phyloP scores from a whole-genome alignment of 2,888 invertebrate species.

The Drosophila mimica region DNA sequence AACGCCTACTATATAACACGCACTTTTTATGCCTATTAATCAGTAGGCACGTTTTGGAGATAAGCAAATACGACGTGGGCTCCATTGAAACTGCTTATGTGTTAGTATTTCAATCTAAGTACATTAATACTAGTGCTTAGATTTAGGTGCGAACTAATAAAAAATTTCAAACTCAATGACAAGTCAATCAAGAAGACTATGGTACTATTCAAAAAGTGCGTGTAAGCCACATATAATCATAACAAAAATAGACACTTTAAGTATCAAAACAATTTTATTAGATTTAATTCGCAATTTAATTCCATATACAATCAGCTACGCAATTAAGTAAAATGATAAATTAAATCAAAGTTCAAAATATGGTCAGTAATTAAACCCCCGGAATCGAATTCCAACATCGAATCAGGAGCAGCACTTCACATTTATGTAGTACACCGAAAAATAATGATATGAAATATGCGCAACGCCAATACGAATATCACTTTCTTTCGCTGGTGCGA shows the following conservation, averaged over 20 bases:
- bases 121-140: slow-evolving; percentile 8
- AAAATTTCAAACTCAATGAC: slow-evolving; percentile 31
- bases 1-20: slow-evolving; percentile 33
- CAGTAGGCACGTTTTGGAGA: slow-evolving; percentile 40
- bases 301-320: slow-evolving; percentile 51
- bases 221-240: slow-evolving; percentile 23
- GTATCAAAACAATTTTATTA: slow-evolving; percentile 69
- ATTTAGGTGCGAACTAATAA: slow-evolving; percentile 25
- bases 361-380: not conserved
- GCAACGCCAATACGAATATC: slow-evolving; percentile 42
- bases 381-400: not conserved
- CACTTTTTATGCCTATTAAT: slow-evolving; percentile 56
- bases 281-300: slow-evolving; percentile 18
- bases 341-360: slow-evolving; percentile 30
- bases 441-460: not conserved
- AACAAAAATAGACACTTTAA: slow-evolving; percentile 31
- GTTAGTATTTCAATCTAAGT: not conserved
- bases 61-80: slow-evolving; percentile 6
- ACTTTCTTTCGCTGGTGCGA: slow-evolving; percentile 56
- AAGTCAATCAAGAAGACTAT: slow-evolving; percentile 31
- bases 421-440: not conserved
- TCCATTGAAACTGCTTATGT: not conserved
- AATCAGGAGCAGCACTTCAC: not conserved
- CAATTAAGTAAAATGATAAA: slow-evolving; percentile 24
- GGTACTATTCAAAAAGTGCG: slow-evolving; percentile 28